Percentiles rank a stretch among this genome's conserved stretches.
Evolutionary conservation across 2,888 invertebrate genomes (phyloP).

Genomic region (Brachypalpus laphriformis): DNA sequence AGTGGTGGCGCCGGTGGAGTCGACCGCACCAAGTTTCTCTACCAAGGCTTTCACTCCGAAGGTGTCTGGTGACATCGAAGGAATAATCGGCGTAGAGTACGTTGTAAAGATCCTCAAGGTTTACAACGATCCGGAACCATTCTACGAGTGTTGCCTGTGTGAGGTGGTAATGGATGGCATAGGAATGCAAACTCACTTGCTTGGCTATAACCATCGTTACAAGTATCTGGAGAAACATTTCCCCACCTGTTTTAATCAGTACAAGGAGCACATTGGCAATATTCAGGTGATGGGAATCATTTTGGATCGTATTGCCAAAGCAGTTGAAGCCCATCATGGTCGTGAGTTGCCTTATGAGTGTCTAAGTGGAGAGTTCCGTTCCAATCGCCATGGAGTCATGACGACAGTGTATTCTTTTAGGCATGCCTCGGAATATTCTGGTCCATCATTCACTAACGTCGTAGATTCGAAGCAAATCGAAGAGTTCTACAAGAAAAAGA

Average conservation of each 20-base stretch:
- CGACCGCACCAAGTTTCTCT: conserved; percentile 70
- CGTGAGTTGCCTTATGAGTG: conserved; percentile 88
- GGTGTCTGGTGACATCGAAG: conserved; percentile 75
- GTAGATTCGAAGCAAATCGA: conserved; percentile 82
- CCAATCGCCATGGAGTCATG: conserved; percentile 85
- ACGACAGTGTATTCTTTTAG: conserved; percentile 87
- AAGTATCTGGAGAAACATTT: conserved; percentile 87
- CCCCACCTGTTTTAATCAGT: conserved; percentile 86
- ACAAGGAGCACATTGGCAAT: conserved; percentile 85
- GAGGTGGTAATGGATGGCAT: conserved; percentile 89
- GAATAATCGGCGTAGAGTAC: conserved; percentile 89
- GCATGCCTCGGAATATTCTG: conserved; percentile 86
- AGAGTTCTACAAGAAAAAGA: conserved; percentile 77
- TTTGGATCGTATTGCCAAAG: conserved; percentile 85
- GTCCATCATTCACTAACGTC: conserved; percentile 84
- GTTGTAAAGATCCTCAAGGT: conserved; percentile 88
- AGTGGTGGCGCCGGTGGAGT: not conserved
- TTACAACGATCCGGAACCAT: conserved; percentile 86
- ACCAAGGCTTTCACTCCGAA: conserved; percentile 70
- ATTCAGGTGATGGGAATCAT: conserved; percentile 83
- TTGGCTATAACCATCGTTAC: conserved; percentile 89
- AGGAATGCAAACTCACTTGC: conserved; percentile 90
- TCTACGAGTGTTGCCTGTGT: conserved; percentile 90
- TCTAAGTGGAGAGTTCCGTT: conserved; percentile 87
- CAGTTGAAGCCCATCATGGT: conserved; percentile 90